phyloP scores from a whole-genome alignment of 2,113 vertebrate genomes.

The Dicerorhinus sumatrensis region DNA sequence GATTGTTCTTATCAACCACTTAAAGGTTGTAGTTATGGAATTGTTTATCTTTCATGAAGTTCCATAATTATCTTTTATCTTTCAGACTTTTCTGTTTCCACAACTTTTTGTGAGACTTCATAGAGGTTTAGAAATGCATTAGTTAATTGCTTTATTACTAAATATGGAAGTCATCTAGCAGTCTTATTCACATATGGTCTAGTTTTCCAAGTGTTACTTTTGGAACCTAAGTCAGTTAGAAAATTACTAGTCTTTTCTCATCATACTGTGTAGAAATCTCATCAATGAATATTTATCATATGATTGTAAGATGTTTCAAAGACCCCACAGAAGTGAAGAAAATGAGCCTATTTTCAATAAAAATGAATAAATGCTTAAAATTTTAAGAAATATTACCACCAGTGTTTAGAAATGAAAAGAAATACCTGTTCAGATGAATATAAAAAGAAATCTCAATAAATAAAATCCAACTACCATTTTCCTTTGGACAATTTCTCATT shows the following conservation, averaged over 20 bases:
- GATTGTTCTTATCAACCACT: not conserved
- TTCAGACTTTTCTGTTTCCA: conserved; percentile 24
- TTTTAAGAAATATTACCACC: not conserved
- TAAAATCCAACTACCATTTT: not conserved
- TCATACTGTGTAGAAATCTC: not conserved
- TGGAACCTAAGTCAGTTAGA: not conserved
- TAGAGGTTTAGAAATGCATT: not conserved
- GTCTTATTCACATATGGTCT: conserved; percentile 11
- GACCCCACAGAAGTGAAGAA: not conserved
- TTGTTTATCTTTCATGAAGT: not conserved
- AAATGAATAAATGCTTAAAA: not conserved
- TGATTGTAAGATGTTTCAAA: not conserved
- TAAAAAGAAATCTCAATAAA: not conserved
- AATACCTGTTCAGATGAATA: not conserved
- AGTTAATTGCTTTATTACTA: not conserved
- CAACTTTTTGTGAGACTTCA: not conserved
- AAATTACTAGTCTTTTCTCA: conserved; percentile 36
- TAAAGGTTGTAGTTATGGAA: not conserved
- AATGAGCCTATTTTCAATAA: not conserved
- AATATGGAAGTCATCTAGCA: not conserved
- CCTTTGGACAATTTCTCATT: not conserved
- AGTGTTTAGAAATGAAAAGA: not conserved
- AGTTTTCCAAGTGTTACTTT: conserved; percentile 46
- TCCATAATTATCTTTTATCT: not conserved
- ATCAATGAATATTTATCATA: conserved; percentile 41